These are phyloP conservation scores for Octodonta nipae DNA, from an alignment of 2,888 invertebrate genomes.

Conservation along the genomic window DNA sequence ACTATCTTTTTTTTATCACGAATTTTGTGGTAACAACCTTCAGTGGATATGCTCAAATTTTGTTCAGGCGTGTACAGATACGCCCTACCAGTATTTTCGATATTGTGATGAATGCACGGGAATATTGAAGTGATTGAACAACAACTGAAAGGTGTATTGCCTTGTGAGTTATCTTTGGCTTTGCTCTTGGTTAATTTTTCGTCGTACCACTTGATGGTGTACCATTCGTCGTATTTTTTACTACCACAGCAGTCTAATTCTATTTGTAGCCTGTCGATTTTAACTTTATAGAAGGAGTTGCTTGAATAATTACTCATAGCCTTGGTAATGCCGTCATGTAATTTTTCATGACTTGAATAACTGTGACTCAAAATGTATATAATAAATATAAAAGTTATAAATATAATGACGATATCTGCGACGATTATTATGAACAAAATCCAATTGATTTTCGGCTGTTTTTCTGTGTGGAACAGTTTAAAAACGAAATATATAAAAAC, in stretches of 20 bases:
- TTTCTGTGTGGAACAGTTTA: slow-evolving; percentile 19
- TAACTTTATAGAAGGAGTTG: slow-evolving; percentile 41
- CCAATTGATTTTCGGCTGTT: slow-evolving; percentile 17
- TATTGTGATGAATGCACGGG: slow-evolving; percentile 47
- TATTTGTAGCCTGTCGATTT: slow-evolving; percentile 45
- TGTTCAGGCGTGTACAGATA: slow-evolving; percentile 42
- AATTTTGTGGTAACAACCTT: slow-evolving; percentile 29
- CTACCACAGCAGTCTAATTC: slow-evolving; percentile 51
- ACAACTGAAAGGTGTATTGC: slow-evolving; percentile 51
- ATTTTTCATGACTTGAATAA: slow-evolving; percentile 19
- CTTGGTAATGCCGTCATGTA: slow-evolving; percentile 41
- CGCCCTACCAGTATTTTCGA: slow-evolving; percentile 39
- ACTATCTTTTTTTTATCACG: slow-evolving; percentile 22
- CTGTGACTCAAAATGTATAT: slow-evolving; percentile 24
- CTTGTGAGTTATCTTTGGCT: slow-evolving; percentile 20
- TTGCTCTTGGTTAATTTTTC: no score
- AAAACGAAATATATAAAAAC: slow-evolving; percentile 19
- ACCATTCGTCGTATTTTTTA: slow-evolving; percentile 48
- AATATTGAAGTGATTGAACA: slow-evolving; percentile 42
- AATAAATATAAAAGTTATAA: slow-evolving; percentile 18
- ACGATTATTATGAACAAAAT: slow-evolving; percentile 21
- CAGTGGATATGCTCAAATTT: slow-evolving; percentile 31
- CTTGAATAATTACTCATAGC: slow-evolving; percentile 45
- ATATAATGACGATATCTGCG: slow-evolving; percentile 13
- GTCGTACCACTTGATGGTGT: slow-evolving; percentile 45